These are phyloP conservation scores for Peromyscus polionotus DNA, from an alignment of 2,113 vertebrate genomes.

Conservation along the genomic window DNA sequence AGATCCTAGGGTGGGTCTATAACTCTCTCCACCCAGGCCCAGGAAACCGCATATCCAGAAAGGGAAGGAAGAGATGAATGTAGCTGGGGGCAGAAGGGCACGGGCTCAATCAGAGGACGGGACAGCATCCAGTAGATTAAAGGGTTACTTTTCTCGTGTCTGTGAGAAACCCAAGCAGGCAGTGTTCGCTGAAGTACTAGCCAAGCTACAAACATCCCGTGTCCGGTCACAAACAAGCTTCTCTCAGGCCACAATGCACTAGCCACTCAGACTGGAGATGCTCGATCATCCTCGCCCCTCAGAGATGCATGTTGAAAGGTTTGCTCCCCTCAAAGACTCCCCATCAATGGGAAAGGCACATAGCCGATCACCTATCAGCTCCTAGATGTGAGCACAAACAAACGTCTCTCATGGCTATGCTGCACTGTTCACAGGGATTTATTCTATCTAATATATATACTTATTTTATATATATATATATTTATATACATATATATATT, in stretches of 20 bases:
- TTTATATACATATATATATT: too few species aligned
- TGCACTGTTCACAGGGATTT: neutral
- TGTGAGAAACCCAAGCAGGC: too few species aligned
- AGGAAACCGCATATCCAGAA: neutral
- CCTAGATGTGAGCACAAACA: neutral
- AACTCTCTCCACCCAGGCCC: neutral
- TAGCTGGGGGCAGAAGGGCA: neutral
- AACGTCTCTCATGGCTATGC: neutral
- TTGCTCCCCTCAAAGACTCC: neutral
- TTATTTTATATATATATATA: too few species aligned
- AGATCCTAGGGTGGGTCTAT: neutral
- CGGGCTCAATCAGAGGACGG: neutral
- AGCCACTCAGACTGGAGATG: neutral
- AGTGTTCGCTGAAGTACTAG: neutral
- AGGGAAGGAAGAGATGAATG: neutral
- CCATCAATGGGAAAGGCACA: neutral
- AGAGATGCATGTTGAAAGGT: neutral
- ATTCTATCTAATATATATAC: too few species aligned
- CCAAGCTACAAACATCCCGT: neutral
- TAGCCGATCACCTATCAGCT: neutral
- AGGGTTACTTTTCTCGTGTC: too few species aligned
- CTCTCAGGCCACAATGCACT: neutral
- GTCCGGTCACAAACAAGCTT: neutral
- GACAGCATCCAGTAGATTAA: neutral
- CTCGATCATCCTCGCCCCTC: neutral